Evolutionary conservation across 2,113 vertebrate species (phyloP).

Genomic region (Tachysurus fulvidraco): DNA sequence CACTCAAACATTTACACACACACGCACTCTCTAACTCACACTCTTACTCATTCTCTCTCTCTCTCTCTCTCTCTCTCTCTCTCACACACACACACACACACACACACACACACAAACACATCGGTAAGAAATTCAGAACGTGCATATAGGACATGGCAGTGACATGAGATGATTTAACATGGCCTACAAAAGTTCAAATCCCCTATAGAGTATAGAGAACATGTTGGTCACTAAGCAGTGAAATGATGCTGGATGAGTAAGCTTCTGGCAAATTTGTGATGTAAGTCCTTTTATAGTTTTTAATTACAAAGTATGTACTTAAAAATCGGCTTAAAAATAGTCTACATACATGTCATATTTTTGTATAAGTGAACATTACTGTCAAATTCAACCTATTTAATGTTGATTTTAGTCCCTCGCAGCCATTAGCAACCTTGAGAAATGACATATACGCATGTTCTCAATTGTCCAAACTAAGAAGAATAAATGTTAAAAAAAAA

Average conservation of each 20-base stretch:
- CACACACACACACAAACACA: background rate
- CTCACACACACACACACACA: background rate
- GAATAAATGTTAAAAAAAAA: background rate
- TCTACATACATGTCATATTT: too few relatives aligned
- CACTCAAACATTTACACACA: too few relatives aligned
- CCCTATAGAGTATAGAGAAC: background rate
- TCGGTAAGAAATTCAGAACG: background rate
- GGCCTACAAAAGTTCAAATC: constrained; percentile 1
- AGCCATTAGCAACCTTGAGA: too few relatives aligned
- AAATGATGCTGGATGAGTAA: background rate
- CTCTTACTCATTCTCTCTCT: background rate
- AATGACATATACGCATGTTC: background rate
- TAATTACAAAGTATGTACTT: background rate
- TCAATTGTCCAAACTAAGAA: background rate
- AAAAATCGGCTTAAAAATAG: too few relatives aligned
- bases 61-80: background rate
- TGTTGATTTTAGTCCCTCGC: too few relatives aligned
- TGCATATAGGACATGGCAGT: constrained; percentile 16
- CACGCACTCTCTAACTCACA: too few relatives aligned
- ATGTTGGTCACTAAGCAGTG: background rate
- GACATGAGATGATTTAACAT: background rate
- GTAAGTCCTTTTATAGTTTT: too few relatives aligned
- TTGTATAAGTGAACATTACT: background rate
- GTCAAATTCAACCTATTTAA: background rate
- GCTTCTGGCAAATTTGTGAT: too few relatives aligned